phyloP scores from a whole-genome alignment of 2,888 invertebrate species.

The Macaria liturata region DNA sequence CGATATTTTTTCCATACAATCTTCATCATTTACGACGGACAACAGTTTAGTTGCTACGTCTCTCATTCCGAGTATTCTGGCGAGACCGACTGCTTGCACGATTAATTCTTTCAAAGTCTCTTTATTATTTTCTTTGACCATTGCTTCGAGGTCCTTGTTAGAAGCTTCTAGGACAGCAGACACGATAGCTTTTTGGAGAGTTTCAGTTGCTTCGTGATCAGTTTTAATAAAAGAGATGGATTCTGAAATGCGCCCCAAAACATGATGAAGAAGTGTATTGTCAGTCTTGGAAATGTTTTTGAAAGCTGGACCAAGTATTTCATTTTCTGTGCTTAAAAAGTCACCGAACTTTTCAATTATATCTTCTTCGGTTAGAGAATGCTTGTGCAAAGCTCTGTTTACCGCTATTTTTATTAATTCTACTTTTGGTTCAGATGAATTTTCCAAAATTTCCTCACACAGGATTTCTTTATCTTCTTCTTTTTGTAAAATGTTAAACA shows the following conservation, averaged over 20 bases:
- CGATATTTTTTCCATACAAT: slow-evolving; percentile 80
- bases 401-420: slow-evolving; percentile 85
- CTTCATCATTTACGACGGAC: slow-evolving; percentile 79
- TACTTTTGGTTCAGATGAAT: slow-evolving; percentile 83
- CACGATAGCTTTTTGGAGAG: slow-evolving; percentile 87
- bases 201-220: slow-evolving; percentile 86
- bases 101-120: slow-evolving; percentile 75
- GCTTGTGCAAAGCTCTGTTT: slow-evolving; percentile 66
- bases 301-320: slow-evolving; percentile 85
- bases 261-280: slow-evolving; percentile 82
- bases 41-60: slow-evolving; percentile 84
- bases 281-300: slow-evolving; percentile 85
- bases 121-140: slow-evolving; percentile 77
- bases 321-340: slow-evolving; percentile 85
- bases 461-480: slow-evolving; percentile 77
- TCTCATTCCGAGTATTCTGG: slow-evolving; percentile 86
- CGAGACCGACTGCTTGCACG: slow-evolving; percentile 86
- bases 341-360: slow-evolving; percentile 85
- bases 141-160: slow-evolving; percentile 80
- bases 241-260: slow-evolving; percentile 84
- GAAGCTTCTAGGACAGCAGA: slow-evolving; percentile 85
- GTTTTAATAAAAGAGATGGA: slow-evolving; percentile 84
- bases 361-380: slow-evolving; percentile 80
- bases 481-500: slow-evolving; percentile 76
- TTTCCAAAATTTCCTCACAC: slow-evolving; percentile 76